A percentile compares a stretch with the other conserved stretches of the same genome.
These are phyloP conservation scores for Harlomillsia oculata DNA, from an alignment of 1,140 invertebrate species.

Conservation along the genomic window DNA sequence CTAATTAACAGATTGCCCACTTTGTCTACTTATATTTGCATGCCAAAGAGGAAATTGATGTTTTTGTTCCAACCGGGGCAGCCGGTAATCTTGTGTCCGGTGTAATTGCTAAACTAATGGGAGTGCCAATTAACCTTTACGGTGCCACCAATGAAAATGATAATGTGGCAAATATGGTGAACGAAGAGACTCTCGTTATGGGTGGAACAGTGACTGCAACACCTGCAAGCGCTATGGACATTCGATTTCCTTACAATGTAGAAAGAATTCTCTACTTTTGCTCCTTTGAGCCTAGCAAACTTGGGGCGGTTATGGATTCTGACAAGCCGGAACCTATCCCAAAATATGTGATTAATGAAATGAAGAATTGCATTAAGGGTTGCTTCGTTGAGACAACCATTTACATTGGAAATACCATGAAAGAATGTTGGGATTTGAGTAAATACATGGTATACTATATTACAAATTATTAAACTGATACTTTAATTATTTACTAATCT, in stretches of 20 bases:
- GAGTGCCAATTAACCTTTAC: conserved; percentile 41
- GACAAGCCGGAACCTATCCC: no score
- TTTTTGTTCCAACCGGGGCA: conserved; percentile 45
- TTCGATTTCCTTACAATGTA: conserved; percentile 44
- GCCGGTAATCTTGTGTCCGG: conserved; percentile 44
- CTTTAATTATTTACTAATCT: not conserved
- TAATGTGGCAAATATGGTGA: conserved; percentile 38
- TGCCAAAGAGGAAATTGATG: conserved; percentile 22
- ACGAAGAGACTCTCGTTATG: conserved; percentile 37
- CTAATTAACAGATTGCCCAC: conserved; percentile 37
- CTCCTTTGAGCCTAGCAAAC: conserved; percentile 31
- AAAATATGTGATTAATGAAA: no score
- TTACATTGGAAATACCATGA: conserved; percentile 40
- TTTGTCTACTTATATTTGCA: conserved; percentile 44
- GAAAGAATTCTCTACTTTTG: conserved; percentile 41
- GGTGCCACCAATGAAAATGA: conserved; percentile 43
- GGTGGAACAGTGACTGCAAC: conserved; percentile 36
- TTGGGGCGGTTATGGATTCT: no score
- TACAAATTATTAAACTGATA: no score
- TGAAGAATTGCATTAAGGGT: conserved; percentile 33
- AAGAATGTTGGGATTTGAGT: conserved; percentile 40
- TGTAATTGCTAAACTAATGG: conserved; percentile 41
- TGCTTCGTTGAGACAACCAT: conserved; percentile 21
- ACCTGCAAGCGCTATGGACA: conserved; percentile 45
- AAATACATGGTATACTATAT: conserved; percentile 39